Evolutionary conservation across 2,797 vertebrate species (phyloP), one percentile per base, ranked within the genome.

Genomic region (Microtus californicus): DNA sequence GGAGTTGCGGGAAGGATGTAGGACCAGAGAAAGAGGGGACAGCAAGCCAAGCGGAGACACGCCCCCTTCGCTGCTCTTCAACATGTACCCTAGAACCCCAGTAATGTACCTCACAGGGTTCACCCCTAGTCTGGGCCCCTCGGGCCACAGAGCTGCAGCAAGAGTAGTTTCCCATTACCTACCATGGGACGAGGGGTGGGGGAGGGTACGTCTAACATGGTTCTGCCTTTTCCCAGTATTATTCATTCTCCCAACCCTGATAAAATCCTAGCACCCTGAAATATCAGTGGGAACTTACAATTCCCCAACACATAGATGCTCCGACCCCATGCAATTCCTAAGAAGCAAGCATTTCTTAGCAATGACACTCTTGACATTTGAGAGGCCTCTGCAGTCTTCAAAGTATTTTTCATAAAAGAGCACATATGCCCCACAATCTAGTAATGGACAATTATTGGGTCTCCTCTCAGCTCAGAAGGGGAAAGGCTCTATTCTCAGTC

Each of bases 321-420:
- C 17, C 0, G 2, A 85, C 10, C 8, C n/a, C 1, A 48, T 45
- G 61, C 77, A 77, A 76, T 56, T 93, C 79, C 89, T 86, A 91
- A 77, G 51, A 12, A 43, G 13, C 14, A 15, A 54, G 59, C 45
- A 56, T 73, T 67, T 89, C 85, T 65, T 21, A 91, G 81, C 76
- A 88, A 19, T 61, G 82, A 43, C 93, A 94, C 23, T 71, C 31
- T 67, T 95, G 82, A 95, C 83, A 89, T 96, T 83, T 73, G 94
- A 40, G 91, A 45, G 34, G 87, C 91, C 67, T 93, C 87, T 81
- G 83, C 77, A 40, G 27, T 88, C 95, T 71, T 59, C 91, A 88
- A 89, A 92, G 37, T 51, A 54, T 80, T 96, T 96, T 93, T 91
- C 92, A 91, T 77, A 91, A 95, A 71, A 25, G 65, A 93, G 48